Percentiles rank a stretch among this genome's conserved stretches.
Evolutionary conservation across 1,140 invertebrate genomes (phyloP).

Genomic region (Aphelenchoides fujianensis): DNA sequence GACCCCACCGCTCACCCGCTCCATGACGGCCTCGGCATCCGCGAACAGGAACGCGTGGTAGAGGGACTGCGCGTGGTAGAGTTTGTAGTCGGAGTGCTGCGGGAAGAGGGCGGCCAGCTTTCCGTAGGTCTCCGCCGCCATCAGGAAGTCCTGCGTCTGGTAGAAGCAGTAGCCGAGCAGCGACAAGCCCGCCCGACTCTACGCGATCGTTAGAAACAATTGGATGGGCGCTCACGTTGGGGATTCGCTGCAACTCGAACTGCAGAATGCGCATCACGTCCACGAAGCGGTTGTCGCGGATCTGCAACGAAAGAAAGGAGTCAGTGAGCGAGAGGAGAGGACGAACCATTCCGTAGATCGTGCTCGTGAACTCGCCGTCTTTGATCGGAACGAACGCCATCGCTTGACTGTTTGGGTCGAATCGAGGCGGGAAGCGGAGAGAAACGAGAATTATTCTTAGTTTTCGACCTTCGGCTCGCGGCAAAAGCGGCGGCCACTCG

Average conservation of each 20-base stretch:
- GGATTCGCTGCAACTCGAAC: slow-evolving; percentile 68
- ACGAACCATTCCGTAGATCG: slow-evolving; percentile 78
- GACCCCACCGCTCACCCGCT: no score
- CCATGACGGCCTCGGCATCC: slow-evolving; percentile 53
- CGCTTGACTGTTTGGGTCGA: no score
- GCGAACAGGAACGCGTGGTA: slow-evolving; percentile 61
- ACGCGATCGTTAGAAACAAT: slow-evolving; percentile 37
- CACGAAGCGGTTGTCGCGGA: slow-evolving; percentile 82
- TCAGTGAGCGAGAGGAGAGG: no score
- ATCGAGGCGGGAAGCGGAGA: no score
- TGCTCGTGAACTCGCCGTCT: slow-evolving; percentile 83
- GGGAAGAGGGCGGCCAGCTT: slow-evolving; percentile 80
- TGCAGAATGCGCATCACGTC: slow-evolving; percentile 82
- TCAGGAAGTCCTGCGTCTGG: slow-evolving; percentile 74
- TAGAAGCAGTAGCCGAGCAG: slow-evolving; percentile 92
- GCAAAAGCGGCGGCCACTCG: no score
- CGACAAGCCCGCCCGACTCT: slow-evolving; percentile 84
- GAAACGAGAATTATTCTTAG: no score
- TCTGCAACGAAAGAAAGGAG: slow-evolving; percentile 68
- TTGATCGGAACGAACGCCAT: slow-evolving; percentile 68
- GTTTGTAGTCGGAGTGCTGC: slow-evolving; percentile 79
- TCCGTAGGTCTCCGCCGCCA: slow-evolving; percentile 91
- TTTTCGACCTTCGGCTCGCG: no score
- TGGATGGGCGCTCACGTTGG: slow-evolving; percentile 66
- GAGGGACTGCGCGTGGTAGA: slow-evolving; percentile 88